Base-by-base conservation (phyloP, 2,113 vertebrate genomes). In the Egretta garzetta region DNA sequence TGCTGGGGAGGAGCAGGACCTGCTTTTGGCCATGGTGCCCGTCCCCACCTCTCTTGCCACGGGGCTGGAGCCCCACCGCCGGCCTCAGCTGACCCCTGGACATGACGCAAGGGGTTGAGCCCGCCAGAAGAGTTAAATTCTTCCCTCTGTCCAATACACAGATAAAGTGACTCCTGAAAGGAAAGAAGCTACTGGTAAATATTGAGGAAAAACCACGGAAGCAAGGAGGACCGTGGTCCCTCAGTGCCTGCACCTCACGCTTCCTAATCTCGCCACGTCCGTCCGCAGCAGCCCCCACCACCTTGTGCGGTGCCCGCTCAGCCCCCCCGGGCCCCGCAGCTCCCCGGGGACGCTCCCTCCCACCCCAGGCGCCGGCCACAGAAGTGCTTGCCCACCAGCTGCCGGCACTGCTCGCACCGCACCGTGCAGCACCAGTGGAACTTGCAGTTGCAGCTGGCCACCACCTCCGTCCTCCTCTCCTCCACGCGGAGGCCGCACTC, bases 371-470 rank as follows among this genome's bases (percentile, higher is more conserved):
- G 98, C 24, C 95, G 98, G 6, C 96, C 81, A 23, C 99, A 99
- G 90, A 98, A 99, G 96, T 99, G 98, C 95, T 99, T 99, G 37
- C 98, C 98, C 19, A 99, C 98, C 14, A 98, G 88, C 4, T 98
- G 98, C 63, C 97, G 98, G 97, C 99, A 99, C 75, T 98, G 98
- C 53, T 99, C 99, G 74, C 99, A 99, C 74, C 98, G 98, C 63
- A 99, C 99, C 0, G 98, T 99, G 96, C 99, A 99, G 96, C 99
- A 99, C 99, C 99, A 99, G 91, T 99, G 98, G 77, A 99, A 99
- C 77, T 98, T 99, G 98, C 99, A 99, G 96, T 99, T 99, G 94
- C 99, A 99, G 97, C 99, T 99, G 97, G 97, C 98, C 83, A 98
- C 97, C 5, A 98, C 98, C 94, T 99, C 98, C 0, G 97, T 98